Evolutionary conservation across 2,113 vertebrate species (phyloP), one percentile per base, ranked within the genome.

Genomic region (Vulpes lagopus): DNA sequence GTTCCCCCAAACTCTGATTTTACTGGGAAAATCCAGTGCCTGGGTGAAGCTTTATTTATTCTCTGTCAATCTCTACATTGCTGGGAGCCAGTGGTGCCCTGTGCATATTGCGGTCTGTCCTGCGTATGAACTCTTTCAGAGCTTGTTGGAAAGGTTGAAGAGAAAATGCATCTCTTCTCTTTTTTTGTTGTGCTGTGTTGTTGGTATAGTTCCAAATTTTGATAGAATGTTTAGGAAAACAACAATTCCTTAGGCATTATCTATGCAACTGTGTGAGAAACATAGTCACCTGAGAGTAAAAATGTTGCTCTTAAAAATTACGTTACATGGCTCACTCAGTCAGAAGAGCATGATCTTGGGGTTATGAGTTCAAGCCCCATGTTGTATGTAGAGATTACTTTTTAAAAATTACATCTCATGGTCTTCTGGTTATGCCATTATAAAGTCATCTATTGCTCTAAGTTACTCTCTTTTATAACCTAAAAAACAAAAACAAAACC

Each of bases 221-320:
- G 38, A 69, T 17, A 69, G 27, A 8, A 8, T 74, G 38, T 62
- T 62, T 64, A 53, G 67, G 53, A 27, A 83, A 76, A 83, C 0
- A 78, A 49, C 16, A 88, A 43, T 25, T 82, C 9, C 35, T 11
- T 16, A 88, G 11, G 8, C 23, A 67, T 27, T 49, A 85, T 67
- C 30, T 15, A 10, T 35, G 23, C n/a, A 80, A 30, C 3, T 14
- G 0, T 30, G 51, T 8, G 3, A 32, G 5, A 43, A 0, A 11
- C 27, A 30, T 19, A 22, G 81, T 49, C 20, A 73, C 25, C 22
- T 23, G 20, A 73, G 3, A 86, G n/a, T 53, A 59, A 91, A 94
- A 81, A 27, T 59, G 30, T 16, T 74, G 23, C 11, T 12, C 12
- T 74, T 32, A 49, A 87, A 79, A 32, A 43, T 94, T 3, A 49